Evolutionary conservation across 2,797 vertebrate genomes (phyloP).

Genomic region (Esox lucius): DNA sequence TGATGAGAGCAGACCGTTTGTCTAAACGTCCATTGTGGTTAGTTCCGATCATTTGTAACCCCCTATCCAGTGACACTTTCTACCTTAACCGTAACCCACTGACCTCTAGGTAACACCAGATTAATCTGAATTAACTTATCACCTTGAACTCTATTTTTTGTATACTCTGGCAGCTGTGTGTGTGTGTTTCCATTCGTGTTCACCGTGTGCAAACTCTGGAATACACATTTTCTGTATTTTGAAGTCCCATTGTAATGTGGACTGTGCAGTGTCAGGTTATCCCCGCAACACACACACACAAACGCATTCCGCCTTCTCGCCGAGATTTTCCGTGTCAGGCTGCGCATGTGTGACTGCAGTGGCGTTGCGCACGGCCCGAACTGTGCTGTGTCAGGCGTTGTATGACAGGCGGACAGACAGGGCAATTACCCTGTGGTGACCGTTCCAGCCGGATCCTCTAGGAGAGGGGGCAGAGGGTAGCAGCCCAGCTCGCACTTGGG

Average conservation of each 20-base stretch:
- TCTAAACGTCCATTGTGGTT: background rate
- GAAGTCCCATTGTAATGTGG: background rate
- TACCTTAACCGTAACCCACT: background rate
- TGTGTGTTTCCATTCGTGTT: background rate
- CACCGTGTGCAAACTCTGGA: no score
- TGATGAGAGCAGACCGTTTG: no score
- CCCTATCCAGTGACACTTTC: background rate
- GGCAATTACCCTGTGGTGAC: constrained; percentile 65
- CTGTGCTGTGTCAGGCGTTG: constrained; percentile 24
- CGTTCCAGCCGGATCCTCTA: constrained; percentile 51
- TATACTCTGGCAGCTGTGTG: background rate
- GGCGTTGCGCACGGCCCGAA: constrained; percentile 7
- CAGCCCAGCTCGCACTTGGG: constrained; percentile 37
- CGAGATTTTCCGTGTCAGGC: no score
- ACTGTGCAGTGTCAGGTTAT: background rate
- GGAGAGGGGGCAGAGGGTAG: constrained; percentile 51
- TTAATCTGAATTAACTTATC: background rate
- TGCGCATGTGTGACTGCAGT: no score
- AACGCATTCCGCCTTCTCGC: background rate
- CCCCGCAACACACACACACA: background rate
- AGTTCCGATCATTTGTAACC: constrained; percentile 28
- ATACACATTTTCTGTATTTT: no score
- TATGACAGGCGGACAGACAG: constrained; percentile 55
- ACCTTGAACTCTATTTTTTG: background rate
- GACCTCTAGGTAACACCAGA: background rate